These are phyloP conservation scores for Synanthedon formicaeformis DNA, from an alignment of 2,888 invertebrate genomes.

Conservation along the genomic window DNA sequence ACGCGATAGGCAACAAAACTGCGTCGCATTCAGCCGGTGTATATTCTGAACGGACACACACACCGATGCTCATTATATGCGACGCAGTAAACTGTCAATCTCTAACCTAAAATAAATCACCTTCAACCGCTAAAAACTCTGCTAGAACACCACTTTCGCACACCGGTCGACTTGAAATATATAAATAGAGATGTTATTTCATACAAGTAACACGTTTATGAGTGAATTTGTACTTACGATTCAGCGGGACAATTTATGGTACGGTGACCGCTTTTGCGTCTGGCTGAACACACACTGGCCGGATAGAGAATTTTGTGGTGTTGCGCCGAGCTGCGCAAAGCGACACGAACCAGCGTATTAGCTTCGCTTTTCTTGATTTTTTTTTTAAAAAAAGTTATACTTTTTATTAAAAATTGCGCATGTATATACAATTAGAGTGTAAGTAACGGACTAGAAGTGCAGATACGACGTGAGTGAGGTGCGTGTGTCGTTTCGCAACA, in stretches of 20 bases:
- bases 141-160: conserved; percentile 8
- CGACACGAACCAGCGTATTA: conserved; percentile 23
- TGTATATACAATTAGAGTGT: not conserved
- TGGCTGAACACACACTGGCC: conserved; percentile 47
- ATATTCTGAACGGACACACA: conserved; percentile 11
- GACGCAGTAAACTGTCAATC: conserved; percentile 54
- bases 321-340: conserved; percentile 28
- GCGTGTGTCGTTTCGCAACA: conserved; percentile 29
- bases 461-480: not conserved
- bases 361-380: conserved; percentile 16
- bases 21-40: conserved; percentile 28
- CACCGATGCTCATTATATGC: conserved; percentile 37
- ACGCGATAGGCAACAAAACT: conserved; percentile 39
- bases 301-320: conserved; percentile 13
- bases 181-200: conserved; percentile 20
- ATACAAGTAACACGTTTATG: conserved; percentile 21
- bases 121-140: conserved; percentile 7
- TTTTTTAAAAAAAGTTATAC: conserved; percentile 27
- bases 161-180: conserved; percentile 10
- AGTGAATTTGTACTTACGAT: conserved; percentile 37
- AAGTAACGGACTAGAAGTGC: no score
- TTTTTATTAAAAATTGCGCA: conserved; percentile 6
- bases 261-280: conserved; percentile 36
- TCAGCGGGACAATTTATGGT: conserved; percentile 16
- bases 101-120: conserved; percentile 39